phyloP scores from a whole-genome alignment of 2,888 invertebrate species.

The Nipponacmea schrenckii region DNA sequence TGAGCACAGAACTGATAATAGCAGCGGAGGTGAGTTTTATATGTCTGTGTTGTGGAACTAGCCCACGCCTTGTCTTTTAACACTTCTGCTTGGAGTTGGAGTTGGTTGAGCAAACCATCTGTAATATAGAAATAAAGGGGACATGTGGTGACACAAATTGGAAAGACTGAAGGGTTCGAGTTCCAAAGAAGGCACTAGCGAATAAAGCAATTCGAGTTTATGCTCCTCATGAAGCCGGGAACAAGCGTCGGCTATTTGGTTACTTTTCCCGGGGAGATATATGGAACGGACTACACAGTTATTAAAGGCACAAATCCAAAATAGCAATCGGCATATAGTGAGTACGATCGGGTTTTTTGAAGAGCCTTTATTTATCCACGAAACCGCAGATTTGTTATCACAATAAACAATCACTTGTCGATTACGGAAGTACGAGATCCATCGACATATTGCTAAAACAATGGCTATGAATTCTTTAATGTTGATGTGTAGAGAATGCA shows the following conservation, averaged over 20 bases:
- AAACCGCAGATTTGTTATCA: neutral
- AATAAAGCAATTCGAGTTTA: neutral
- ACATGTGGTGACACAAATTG: neutral
- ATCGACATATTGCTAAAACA: neutral
- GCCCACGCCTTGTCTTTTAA: neutral
- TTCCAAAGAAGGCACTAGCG: neutral
- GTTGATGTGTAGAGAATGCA: neutral
- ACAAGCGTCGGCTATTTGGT: neutral
- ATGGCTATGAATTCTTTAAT: neutral
- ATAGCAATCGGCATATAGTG: neutral
- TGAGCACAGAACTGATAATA: neutral
- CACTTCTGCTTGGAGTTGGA: neutral
- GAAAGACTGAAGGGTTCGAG: neutral
- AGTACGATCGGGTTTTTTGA: neutral
- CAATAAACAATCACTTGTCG: neutral
- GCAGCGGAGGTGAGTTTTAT: neutral
- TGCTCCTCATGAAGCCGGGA: neutral
- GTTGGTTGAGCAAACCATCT: neutral
- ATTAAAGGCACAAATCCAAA: neutral
- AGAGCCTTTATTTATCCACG: neutral
- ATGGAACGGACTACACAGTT: neutral
- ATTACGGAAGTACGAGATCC: neutral
- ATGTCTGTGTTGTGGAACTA: neutral
- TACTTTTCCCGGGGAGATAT: neutral
- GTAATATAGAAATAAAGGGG: neutral